phyloP scores from a whole-genome alignment of 1,140 invertebrate species.

The Batillaria attramentaria region DNA sequence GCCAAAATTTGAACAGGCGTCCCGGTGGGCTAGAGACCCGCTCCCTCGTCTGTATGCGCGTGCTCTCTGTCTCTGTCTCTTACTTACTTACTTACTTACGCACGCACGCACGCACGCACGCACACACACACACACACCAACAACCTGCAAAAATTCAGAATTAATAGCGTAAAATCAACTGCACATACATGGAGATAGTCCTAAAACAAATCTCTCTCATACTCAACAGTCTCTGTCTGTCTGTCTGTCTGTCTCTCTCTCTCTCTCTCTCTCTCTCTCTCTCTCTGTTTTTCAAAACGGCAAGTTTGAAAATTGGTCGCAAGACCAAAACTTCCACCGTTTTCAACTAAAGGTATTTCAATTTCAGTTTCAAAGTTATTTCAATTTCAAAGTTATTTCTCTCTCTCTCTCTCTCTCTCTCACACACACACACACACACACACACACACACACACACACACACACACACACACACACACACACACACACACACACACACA shows the following conservation, averaged over 20 bases:
- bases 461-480: slow-evolving; percentile 42
- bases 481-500: slow-evolving; percentile 34
- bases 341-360: too few relatives aligned
- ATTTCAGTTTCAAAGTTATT: too few relatives aligned
- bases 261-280: neutral
- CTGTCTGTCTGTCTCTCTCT: slow-evolving; percentile 13
- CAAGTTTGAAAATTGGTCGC: too few relatives aligned
- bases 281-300: slow-evolving; percentile 19
- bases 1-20: too few relatives aligned
- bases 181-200: too few relatives aligned
- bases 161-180: too few relatives aligned
- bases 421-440: slow-evolving; percentile 43
- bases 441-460: slow-evolving; percentile 39
- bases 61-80: neutral
- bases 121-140: too few relatives aligned
- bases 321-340: too few relatives aligned
- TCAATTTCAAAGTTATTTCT: slow-evolving; percentile 2
- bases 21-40: too few relatives aligned
- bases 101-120: too few relatives aligned
- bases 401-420: slow-evolving; percentile 43
- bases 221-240: neutral
- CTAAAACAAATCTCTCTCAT: neutral
- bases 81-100: too few relatives aligned
- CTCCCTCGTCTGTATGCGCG: neutral
- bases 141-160: too few relatives aligned